Evolutionary conservation across 2,113 vertebrate genomes (phyloP), one percentile per base, ranked within the genome.

Genomic region (Sminthopsis crassicaudata): DNA sequence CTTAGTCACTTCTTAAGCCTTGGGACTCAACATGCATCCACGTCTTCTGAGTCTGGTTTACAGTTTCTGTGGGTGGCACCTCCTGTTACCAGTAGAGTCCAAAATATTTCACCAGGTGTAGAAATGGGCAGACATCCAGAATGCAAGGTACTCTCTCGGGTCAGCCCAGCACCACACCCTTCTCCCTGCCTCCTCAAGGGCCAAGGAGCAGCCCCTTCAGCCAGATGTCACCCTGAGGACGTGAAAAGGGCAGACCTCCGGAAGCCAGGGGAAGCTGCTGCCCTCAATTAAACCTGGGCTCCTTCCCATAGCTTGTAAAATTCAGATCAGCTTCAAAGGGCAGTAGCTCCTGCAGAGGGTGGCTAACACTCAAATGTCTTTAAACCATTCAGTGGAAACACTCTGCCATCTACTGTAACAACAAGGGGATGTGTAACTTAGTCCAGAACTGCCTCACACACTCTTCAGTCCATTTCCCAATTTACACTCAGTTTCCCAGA

Each of bases 91-190:
- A 76, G n/a, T 0, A 23, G 23, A 53, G 8, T 30, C 53, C 14
- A 67, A 67, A 46, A 27, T 25, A 91, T 76, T 96, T 42, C 48
- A 46, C 90, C 50, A 94, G 90, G 25, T 53, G 84, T 48, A 90
- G 23, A 90, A 46, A 42, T 42, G 67, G 67, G 67, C 67, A 23
- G 67, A 84, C n/a, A 42, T 7, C 19, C 67, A 84, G n/a, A 84
- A 84, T 2, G 36, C 67, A 84, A 84, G 67, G n/a, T 84, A 42
- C 67, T 23, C n/a, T 84, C 16, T 42, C 67, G 1, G 19, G n/a
- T 84, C 67, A 84, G 19, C n/a, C 1, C 16, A 42, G 7, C 0
- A 57, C 14, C 19, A 27, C 76, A n/a, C 25, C 4, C 23, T 95
- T 42, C 4, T 88, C 23, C 9, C 48, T 67, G 90, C 24, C 93